A percentile compares a stretch with the other conserved stretches of the same genome.
phyloP scores from a whole-genome alignment of 2,888 invertebrate species.

The Eugnorisma glareosa region DNA sequence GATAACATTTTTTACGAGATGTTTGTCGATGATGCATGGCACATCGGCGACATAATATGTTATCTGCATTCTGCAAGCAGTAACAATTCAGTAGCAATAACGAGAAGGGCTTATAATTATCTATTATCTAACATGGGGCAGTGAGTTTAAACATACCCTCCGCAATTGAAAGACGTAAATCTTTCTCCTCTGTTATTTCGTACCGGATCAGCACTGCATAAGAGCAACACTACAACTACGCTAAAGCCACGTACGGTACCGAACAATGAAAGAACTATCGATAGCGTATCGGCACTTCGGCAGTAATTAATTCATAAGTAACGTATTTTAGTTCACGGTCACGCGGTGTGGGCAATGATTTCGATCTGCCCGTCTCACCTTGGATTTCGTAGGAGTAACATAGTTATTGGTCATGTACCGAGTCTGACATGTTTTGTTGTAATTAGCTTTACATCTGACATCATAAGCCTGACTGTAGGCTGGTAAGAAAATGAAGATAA shows the following conservation, averaged over 20 bases:
- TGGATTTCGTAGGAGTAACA: constrained; percentile 61
- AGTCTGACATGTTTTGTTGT: constrained; percentile 51
- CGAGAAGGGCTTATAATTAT: background rate
- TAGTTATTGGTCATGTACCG: constrained; percentile 47
- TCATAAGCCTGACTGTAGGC: background rate
- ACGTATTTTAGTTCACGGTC: constrained; percentile 63
- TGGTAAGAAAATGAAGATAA: background rate
- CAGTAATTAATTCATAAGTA: constrained; percentile 63
- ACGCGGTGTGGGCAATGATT: constrained; percentile 61
- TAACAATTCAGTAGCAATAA: background rate
- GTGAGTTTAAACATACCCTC: background rate
- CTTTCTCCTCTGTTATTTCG: background rate
- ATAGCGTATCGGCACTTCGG: constrained; percentile 46
- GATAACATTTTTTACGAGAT: background rate
- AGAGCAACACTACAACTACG: constrained; percentile 13
- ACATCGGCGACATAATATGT: background rate
- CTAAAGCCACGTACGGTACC: background rate
- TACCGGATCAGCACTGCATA: background rate
- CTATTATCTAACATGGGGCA: background rate
- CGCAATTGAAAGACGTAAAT: background rate
- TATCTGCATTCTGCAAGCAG: background rate
- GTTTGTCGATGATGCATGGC: too few relatives aligned
- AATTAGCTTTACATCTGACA: constrained; percentile 10
- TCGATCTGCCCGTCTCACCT: constrained; percentile 63
- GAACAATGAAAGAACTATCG: constrained; percentile 54